Percentiles rank a stretch among this genome's conserved stretches.
These are phyloP conservation scores for Loripinus fragilis DNA, from an alignment of 2,888 invertebrate genomes.

Conservation along the genomic window DNA sequence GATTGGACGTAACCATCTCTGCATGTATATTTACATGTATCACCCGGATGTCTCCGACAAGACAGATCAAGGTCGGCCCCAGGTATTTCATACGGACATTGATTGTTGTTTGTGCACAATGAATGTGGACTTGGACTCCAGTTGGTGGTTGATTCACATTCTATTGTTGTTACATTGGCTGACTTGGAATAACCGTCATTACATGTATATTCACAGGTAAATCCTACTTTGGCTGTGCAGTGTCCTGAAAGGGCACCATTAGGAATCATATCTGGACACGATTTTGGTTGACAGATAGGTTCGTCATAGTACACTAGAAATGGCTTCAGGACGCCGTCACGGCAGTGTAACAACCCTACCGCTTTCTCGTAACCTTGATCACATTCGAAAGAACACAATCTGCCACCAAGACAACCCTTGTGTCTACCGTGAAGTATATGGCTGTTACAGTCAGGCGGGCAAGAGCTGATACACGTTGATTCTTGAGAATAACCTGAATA, in stretches of 20 bases:
- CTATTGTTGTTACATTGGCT: background rate
- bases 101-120: background rate
- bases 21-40: background rate
- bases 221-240: background rate
- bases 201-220: background rate
- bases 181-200: background rate
- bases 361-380: background rate
- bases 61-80: background rate
- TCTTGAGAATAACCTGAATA: too few relatives aligned
- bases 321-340: background rate
- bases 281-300: background rate
- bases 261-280: background rate
- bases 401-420: background rate
- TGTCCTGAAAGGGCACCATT: background rate
- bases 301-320: too few relatives aligned
- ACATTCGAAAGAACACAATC: background rate
- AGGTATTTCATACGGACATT: background rate
- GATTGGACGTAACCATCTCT: background rate
- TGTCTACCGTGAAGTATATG: background rate
- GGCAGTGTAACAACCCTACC: background rate
- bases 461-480: too few relatives aligned
- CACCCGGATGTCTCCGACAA: background rate
- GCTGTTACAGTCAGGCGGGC: background rate
- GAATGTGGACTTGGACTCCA: slow-evolving; percentile 1
- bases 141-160: background rate